phyloP scores from a whole-genome alignment of 1,140 invertebrate genomes.

The Solenopsis invicta region DNA sequence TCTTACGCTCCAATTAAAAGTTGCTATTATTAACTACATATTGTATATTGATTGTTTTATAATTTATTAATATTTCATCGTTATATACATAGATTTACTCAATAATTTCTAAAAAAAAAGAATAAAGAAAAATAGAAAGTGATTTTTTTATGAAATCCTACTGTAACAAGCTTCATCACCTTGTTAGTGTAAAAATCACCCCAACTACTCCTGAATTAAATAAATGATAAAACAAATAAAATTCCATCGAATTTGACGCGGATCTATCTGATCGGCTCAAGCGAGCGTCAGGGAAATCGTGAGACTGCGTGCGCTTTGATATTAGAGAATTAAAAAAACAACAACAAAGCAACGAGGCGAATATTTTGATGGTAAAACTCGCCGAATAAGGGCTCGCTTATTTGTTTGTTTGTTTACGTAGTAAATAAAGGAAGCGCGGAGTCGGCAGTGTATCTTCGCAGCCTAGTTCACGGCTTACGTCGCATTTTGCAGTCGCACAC shows the following conservation, averaged over 20 bases:
- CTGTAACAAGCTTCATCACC: neutral
- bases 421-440: neutral
- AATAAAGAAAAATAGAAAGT: neutral
- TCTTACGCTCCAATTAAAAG: neutral
- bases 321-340: constrained; percentile 19
- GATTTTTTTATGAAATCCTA: neutral
- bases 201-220: neutral
- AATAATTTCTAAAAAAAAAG: neutral
- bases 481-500: constrained; percentile 24
- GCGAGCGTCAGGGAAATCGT: neutral
- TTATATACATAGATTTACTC: no score
- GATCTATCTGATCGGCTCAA: neutral
- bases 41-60: neutral
- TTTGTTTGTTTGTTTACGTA: constrained; percentile 20
- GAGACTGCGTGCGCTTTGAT: neutral
- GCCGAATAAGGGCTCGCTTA: neutral
- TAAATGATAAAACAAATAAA: neutral
- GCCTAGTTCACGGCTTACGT: constrained; percentile 24
- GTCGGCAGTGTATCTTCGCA: neutral
- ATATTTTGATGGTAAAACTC: constrained; percentile 9
- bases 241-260: neutral
- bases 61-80: neutral
- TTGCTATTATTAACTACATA: neutral
- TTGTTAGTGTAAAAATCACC: neutral
- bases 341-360: neutral